Evolutionary conservation across 37 sponge, comb jelly and placozoan species (phyloP).

Genomic region (Bolinopsis microptera): DNA sequence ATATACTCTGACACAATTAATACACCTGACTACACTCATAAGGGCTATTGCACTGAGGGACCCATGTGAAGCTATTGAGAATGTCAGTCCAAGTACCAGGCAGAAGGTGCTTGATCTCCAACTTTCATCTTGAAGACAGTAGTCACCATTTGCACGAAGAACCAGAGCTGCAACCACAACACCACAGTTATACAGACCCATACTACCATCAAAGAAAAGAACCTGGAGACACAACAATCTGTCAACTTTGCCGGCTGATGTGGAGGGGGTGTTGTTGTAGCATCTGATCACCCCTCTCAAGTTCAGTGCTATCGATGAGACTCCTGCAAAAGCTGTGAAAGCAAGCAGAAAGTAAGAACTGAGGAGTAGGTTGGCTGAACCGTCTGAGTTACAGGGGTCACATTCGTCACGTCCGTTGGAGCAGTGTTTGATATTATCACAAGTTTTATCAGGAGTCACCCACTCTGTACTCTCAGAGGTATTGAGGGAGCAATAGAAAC

Average conservation of each 20-base stretch:
- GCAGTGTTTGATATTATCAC: conserved; percentile 7
- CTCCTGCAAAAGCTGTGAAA: background rate
- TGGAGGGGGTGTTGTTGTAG: background rate
- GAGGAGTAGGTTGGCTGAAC: background rate
- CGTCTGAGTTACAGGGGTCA: background rate
- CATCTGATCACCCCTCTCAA: background rate
- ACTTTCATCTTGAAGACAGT: background rate
- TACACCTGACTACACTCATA: conserved; percentile 11
- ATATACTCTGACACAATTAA: background rate
- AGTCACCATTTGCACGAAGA: background rate
- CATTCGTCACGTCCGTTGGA: background rate
- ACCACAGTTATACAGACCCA: background rate
- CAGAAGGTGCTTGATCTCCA: conserved; percentile 52
- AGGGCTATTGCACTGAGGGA: background rate
- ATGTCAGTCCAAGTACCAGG: background rate
- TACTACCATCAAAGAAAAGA: background rate
- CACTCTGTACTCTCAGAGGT: background rate
- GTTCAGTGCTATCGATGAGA: background rate
- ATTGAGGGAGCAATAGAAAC: background rate
- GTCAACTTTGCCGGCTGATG: background rate
- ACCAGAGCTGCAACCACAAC: background rate
- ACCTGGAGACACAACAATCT: background rate
- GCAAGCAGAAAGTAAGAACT: background rate
- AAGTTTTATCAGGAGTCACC: background rate
- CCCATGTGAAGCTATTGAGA: conserved; percentile 17